Conservation (phyloP, 2,888 invertebrate species). For the Leucoma salicis region DNA sequence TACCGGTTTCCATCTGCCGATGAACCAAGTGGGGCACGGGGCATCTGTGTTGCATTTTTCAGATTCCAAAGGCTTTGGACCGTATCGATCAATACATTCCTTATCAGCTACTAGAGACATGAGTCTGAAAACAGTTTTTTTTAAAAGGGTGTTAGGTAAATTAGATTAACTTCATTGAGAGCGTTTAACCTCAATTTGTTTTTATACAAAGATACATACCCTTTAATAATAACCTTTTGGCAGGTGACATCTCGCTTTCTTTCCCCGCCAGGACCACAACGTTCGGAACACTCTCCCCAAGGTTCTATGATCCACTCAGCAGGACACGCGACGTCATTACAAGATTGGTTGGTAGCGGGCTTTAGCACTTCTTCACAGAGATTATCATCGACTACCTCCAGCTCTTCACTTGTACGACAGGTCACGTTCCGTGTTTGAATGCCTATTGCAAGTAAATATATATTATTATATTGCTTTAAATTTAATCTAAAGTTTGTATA, state of each 20-base stretch:
- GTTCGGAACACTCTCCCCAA: slow-evolving; percentile 92
- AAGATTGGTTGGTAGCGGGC: slow-evolving; percentile 87
- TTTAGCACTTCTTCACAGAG: slow-evolving; percentile 90
- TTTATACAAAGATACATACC: slow-evolving; percentile 52
- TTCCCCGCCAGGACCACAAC: slow-evolving; percentile 89
- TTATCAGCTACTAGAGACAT: slow-evolving; percentile 88
- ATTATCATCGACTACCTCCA: slow-evolving; percentile 86
- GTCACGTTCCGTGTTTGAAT: slow-evolving; percentile 89
- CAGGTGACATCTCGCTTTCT: slow-evolving; percentile 89
- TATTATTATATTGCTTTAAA: background rate
- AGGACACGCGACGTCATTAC: slow-evolving; percentile 89
- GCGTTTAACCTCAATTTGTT: no score
- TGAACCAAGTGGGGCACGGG: slow-evolving; percentile 93
- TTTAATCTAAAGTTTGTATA: background rate
- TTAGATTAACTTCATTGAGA: no score
- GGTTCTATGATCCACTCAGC: slow-evolving; percentile 89
- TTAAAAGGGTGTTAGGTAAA: background rate
- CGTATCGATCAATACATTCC: slow-evolving; percentile 85
- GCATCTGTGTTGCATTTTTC: slow-evolving; percentile 89
- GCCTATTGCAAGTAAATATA: slow-evolving; percentile 70
- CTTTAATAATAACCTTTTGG: slow-evolving; percentile 88
- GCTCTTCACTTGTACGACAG: slow-evolving; percentile 89
- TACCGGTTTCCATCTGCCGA: slow-evolving; percentile 95
- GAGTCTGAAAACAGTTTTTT: slow-evolving; percentile 52
- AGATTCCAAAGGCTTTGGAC: slow-evolving; percentile 86